phyloP scores from a whole-genome alignment of 92 coral and sea anemone genomes.

The Palythoa caribaeorum region DNA sequence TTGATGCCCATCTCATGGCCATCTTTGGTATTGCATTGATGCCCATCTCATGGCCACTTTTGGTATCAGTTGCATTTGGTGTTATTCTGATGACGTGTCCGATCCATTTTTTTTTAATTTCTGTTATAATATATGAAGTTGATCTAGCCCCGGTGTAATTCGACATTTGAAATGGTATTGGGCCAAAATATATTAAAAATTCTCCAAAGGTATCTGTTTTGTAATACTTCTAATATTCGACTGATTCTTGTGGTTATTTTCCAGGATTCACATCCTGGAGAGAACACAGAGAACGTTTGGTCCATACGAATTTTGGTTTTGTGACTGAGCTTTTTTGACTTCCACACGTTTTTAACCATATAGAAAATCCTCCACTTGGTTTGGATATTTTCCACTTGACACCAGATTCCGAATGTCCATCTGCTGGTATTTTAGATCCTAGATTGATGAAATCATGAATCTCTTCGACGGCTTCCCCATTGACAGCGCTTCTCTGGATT shows the following conservation, averaged over 20 bases:
- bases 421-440: conserved; percentile 17
- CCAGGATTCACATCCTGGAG: conserved; percentile 18
- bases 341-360: conserved; percentile 2
- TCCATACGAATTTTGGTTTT: neutral
- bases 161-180: conserved; percentile 37
- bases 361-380: conserved; percentile 22
- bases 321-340: conserved; percentile 18
- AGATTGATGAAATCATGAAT: conserved; percentile 14
- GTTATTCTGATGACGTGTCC: conserved; percentile 22
- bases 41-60: neutral
- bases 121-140: conserved; percentile 28
- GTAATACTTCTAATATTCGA: conserved; percentile 21
- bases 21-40: too few relatives aligned
- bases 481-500: conserved; percentile 23
- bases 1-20: neutral
- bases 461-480: conserved; percentile 21
- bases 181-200: conserved; percentile 51
- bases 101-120: conserved; percentile 24
- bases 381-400: conserved; percentile 28
- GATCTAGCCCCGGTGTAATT: conserved; percentile 9
- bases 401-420: conserved; percentile 27
- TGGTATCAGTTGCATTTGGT: neutral
- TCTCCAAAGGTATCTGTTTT: conserved; percentile 46
- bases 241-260: conserved; percentile 35
- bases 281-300: neutral